Conservation (phyloP, 2,797 vertebrate species). For the Euphonia xanthogaster region DNA sequence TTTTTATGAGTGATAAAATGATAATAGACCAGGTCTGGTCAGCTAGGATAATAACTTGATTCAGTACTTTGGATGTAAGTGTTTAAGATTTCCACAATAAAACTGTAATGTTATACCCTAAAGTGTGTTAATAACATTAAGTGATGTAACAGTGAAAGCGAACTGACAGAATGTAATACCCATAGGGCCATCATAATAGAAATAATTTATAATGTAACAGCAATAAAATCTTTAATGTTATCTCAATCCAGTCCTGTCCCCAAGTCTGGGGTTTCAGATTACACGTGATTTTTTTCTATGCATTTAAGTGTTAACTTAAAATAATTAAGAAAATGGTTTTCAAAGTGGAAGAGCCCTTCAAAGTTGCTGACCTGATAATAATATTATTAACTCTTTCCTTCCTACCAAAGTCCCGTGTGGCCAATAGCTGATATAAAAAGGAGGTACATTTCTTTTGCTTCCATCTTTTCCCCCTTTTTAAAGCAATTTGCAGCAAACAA, state of each 20-base stretch:
- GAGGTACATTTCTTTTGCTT: neutral
- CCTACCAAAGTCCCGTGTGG: neutral
- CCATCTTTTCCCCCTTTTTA: neutral
- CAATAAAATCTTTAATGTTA: conserved; percentile 98
- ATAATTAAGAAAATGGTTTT: conserved; percentile 96
- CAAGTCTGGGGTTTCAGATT: conserved; percentile 85
- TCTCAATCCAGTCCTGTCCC: conserved; percentile 89
- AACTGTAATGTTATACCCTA: conserved; percentile 96
- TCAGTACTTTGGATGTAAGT: conserved; percentile 92
- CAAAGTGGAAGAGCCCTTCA: conserved; percentile 77
- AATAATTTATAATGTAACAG: conserved; percentile 99
- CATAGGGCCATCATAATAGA: conserved; percentile 87
- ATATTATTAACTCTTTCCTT: conserved; percentile 72
- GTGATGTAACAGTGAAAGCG: conserved; percentile 95
- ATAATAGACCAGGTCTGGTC: conserved; percentile 81
- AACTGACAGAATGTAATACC: conserved; percentile 91
- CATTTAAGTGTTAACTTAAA: conserved; percentile 86
- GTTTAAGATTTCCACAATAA: conserved; percentile 98
- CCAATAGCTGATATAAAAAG: neutral
- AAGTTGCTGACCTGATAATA: conserved; percentile 61
- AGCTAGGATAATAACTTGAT: conserved; percentile 94
- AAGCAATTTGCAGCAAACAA: neutral
- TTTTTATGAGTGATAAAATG: conserved; percentile 79
- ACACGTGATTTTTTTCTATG: conserved; percentile 78
- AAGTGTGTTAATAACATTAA: conserved; percentile 99